Conservation (phyloP, 53 echinoderm and acorn worm genomes). For the Holothuria scabra region DNA sequence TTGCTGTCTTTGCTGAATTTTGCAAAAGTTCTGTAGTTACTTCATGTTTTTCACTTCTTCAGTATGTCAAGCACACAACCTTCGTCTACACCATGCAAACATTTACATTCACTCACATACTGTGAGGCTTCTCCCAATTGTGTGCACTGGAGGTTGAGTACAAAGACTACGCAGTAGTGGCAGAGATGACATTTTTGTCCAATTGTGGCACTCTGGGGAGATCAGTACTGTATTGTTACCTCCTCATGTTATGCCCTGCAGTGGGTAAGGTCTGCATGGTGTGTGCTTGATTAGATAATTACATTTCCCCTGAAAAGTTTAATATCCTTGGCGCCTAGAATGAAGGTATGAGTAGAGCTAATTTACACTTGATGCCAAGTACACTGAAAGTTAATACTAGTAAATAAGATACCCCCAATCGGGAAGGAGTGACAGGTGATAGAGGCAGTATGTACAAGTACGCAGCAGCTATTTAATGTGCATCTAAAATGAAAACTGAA, state of each 20-base stretch:
- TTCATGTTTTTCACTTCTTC: too few species aligned
- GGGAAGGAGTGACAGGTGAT: constrained; percentile 33
- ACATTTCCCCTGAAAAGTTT: constrained; percentile 37
- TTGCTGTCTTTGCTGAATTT: too few species aligned
- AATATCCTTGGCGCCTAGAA: constrained; percentile 16
- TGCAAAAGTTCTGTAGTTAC: too few species aligned
- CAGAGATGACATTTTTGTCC: constrained; percentile 17
- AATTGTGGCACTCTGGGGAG: constrained; percentile 45
- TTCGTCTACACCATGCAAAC: too few species aligned
- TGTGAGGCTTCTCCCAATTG: too few species aligned
- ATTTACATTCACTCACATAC: too few species aligned
- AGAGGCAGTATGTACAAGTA: too few species aligned
- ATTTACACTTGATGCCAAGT: constrained; percentile 28
- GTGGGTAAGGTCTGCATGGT: constrained; percentile 37
- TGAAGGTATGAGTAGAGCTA: constrained; percentile 31
- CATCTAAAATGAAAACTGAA: too few species aligned
- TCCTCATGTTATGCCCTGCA: constrained; percentile 40
- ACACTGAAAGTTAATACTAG: constrained; percentile 17
- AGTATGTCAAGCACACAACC: too few species aligned
- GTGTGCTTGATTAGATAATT: constrained; percentile 45
- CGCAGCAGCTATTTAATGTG: too few species aligned
- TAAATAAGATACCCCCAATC: constrained; percentile 31
- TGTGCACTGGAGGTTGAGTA: too few species aligned
- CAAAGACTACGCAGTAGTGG: too few species aligned
- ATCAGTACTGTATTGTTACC: constrained; percentile 14